phyloP scores from a whole-genome alignment of 2,888 invertebrate species.

The Thalpophila matura region DNA sequence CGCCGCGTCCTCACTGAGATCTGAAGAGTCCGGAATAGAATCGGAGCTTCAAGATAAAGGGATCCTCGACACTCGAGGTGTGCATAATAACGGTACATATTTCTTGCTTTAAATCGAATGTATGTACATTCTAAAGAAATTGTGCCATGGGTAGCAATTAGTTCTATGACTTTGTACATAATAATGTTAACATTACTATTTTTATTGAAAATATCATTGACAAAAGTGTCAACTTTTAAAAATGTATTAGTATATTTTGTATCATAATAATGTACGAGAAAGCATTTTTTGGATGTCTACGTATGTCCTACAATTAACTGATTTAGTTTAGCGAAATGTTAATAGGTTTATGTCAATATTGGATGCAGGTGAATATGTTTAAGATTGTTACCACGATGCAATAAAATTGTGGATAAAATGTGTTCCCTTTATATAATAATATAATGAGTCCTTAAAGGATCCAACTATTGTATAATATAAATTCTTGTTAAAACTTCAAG shows the following conservation, averaged over 20 bases:
- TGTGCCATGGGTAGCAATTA: conserved; percentile 83
- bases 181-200: conserved; percentile 79
- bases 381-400: conserved; percentile 79
- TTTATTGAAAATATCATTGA: conserved; percentile 69
- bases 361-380: conserved; percentile 87
- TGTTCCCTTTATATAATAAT: conserved; percentile 81
- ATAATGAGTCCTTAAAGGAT: conserved; percentile 78
- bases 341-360: conserved; percentile 61
- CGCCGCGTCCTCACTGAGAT: conserved; percentile 13
- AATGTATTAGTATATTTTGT: conserved; percentile 69
- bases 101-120: conserved; percentile 78
- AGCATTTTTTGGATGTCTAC: conserved; percentile 76
- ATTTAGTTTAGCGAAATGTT: conserved; percentile 78
- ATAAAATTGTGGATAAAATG: conserved; percentile 76
- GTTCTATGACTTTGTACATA: conserved; percentile 83
- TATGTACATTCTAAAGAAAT: conserved; percentile 82
- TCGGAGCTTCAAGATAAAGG: conserved; percentile 19
- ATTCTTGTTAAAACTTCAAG: conserved; percentile 69
- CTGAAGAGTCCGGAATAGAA: conserved; percentile 11
- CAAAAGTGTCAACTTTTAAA: conserved; percentile 62
- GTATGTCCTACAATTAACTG: conserved; percentile 73
- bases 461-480: conserved; percentile 72
- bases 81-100: conserved; percentile 78
- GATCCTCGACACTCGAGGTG: conserved; percentile 33
- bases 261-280: conserved; percentile 72